Evolutionary conservation across 2,797 vertebrate species (phyloP).

Genomic region (Sparidentex hasta): DNA sequence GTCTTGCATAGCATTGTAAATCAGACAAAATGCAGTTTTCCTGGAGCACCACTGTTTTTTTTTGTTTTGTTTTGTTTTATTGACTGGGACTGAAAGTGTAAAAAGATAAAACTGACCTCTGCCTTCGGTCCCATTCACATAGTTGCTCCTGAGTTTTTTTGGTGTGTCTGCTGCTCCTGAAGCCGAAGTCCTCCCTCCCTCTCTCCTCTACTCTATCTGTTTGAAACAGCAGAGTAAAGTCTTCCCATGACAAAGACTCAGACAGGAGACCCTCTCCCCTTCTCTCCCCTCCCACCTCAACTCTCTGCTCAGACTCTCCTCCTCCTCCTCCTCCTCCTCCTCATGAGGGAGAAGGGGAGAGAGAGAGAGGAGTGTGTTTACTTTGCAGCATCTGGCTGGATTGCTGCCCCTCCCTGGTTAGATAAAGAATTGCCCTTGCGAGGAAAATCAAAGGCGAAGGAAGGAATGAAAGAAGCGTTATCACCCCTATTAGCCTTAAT

Average conservation of each 20-base stretch:
- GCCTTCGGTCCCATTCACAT: slow-evolving; percentile 66
- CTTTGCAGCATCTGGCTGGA: slow-evolving; percentile 33
- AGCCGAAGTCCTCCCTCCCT: slow-evolving; percentile 32
- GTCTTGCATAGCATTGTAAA: neutral
- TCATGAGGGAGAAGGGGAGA: neutral
- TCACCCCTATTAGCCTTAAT: neutral
- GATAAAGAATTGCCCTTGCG: slow-evolving; percentile 16
- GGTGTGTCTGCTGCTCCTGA: slow-evolving; percentile 15
- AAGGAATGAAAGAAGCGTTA: neutral
- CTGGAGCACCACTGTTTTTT: slow-evolving; percentile 39
- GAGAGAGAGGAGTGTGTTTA: slow-evolving; percentile 1
- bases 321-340: slow-evolving; percentile 64
- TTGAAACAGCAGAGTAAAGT: slow-evolving; percentile 57
- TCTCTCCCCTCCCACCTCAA: slow-evolving; percentile 64
- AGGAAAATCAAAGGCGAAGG: neutral
- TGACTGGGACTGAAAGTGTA: neutral
- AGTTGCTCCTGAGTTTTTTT: slow-evolving; percentile 22
- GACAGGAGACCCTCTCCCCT: slow-evolving; percentile 71
- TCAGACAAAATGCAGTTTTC: neutral
- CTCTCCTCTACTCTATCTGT: slow-evolving; percentile 21
- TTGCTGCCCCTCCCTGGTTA: slow-evolving; percentile 70
- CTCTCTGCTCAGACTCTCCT: slow-evolving; percentile 62
- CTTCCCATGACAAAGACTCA: slow-evolving; percentile 83
- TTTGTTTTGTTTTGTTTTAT: neutral
- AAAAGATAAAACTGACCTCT: slow-evolving; percentile 74